A percentile compares a stretch with the other conserved stretches of the same genome.
Evolutionary conservation across 2,113 vertebrate genomes (phyloP).

Genomic region (Clarias macrocephalus): DNA sequence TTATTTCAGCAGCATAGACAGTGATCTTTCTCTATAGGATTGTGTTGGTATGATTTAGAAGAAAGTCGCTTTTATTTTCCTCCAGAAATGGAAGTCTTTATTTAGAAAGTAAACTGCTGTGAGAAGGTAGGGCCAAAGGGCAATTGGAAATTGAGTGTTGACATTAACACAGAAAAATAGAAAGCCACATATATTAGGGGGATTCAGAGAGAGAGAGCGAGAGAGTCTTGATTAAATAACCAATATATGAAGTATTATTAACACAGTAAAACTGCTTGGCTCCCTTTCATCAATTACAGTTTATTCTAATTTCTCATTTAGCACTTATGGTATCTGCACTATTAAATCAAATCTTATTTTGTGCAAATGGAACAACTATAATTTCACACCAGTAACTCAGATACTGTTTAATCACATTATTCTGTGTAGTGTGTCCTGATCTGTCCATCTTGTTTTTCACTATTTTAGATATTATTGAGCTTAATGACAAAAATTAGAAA

Average conservation of each 20-base stretch:
- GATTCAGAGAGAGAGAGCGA: neutral
- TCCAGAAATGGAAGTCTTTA: constrained; percentile 46
- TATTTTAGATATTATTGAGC: neutral
- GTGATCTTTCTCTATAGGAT: constrained; percentile 25
- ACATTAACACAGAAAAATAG: constrained; percentile 40
- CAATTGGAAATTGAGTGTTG: constrained; percentile 32
- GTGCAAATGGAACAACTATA: neutral
- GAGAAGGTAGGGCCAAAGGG: constrained; percentile 36
- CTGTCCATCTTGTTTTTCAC: neutral
- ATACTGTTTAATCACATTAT: neutral
- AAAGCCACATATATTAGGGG: neutral
- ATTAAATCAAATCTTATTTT: neutral
- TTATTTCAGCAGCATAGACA: constrained; percentile 39
- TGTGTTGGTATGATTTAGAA: constrained; percentile 21
- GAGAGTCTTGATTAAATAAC: neutral
- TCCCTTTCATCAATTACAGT: neutral
- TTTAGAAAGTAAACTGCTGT: constrained; percentile 47
- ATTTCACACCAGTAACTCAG: neutral
- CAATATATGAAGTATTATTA: neutral
- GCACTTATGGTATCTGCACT: neutral
- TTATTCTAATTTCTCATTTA: neutral
- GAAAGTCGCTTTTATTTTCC: constrained; percentile 42
- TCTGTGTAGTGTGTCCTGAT: neutral
- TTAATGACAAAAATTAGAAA: neutral
- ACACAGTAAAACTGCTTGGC: neutral